Evolutionary conservation across 2,113 vertebrate species (phyloP).

Genomic region (Pseudorectes ferrugineus): DNA sequence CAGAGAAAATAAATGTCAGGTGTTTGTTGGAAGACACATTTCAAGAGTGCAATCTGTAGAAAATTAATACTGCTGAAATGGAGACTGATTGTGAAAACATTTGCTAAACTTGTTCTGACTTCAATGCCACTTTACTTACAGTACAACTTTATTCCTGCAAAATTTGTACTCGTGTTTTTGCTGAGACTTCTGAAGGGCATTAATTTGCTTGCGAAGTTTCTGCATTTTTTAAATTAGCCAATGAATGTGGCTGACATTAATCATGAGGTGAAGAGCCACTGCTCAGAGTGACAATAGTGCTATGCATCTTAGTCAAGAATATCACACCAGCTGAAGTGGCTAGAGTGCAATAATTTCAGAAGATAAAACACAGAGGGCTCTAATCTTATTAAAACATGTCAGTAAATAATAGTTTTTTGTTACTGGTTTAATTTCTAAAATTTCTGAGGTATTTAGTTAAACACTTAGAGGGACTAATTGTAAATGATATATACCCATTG

Average conservation of each 20-base stretch:
- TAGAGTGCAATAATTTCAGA: slow-evolving; percentile 2
- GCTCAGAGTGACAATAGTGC: background rate
- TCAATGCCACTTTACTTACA: background rate
- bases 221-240: background rate
- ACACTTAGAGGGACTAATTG: background rate
- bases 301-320: slow-evolving; percentile 40
- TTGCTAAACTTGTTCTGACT: background rate
- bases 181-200: background rate
- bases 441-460: slow-evolving; percentile 23
- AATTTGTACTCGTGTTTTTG: background rate
- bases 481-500: background rate
- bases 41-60: background rate
- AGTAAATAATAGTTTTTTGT: slow-evolving; percentile 38
- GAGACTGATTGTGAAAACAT: background rate
- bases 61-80: background rate
- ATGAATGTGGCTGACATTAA: slow-evolving; percentile 7
- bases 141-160: background rate
- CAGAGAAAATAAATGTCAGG: background rate
- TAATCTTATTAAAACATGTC: slow-evolving; percentile 44
- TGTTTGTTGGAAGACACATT: background rate
- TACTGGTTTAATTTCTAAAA: slow-evolving; percentile 4
- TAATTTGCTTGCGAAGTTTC: background rate
- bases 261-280: slow-evolving; percentile 14
- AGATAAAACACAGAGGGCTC: slow-evolving; percentile 12
- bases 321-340: background rate